These are phyloP conservation scores for Melieria crassipennis DNA, from an alignment of 2,888 invertebrate species.

Conservation along the genomic window DNA sequence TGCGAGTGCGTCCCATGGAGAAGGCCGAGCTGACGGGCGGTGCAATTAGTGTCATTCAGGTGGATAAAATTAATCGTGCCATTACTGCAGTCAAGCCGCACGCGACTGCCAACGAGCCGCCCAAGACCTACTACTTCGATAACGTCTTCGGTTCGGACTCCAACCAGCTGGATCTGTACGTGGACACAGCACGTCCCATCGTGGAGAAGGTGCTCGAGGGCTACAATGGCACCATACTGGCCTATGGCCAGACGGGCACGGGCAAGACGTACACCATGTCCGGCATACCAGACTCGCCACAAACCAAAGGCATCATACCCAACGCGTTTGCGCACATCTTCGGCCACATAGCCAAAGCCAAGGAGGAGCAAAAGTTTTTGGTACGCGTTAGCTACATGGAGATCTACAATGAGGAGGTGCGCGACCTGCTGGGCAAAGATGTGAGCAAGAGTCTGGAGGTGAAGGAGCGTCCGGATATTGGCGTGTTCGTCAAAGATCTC, in stretches of 20 bases:
- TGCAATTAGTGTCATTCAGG: slow-evolving; percentile 77
- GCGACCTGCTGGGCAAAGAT: slow-evolving; percentile 92
- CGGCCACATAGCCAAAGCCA: slow-evolving; percentile 94
- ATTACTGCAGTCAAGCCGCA: slow-evolving; percentile 82
- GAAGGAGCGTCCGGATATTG: slow-evolving; percentile 92
- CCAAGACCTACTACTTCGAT: slow-evolving; percentile 94
- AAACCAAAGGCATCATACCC: slow-evolving; percentile 95
- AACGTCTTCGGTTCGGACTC: slow-evolving; percentile 89
- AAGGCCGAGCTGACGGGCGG: slow-evolving; percentile 81
- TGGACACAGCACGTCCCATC: slow-evolving; percentile 94
- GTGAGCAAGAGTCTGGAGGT: slow-evolving; percentile 88
- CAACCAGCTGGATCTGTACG: slow-evolving; percentile 88
- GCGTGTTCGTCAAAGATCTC: slow-evolving; percentile 97
- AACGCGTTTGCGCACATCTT: slow-evolving; percentile 99
- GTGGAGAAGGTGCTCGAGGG: slow-evolving; percentile 96
- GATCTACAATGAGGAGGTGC: slow-evolving; percentile 98
- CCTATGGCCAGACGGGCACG: slow-evolving; percentile 93
- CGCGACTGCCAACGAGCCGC: slow-evolving; percentile 77
- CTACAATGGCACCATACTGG: slow-evolving; percentile 94
- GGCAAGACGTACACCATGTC: slow-evolving; percentile 99
- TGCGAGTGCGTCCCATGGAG: slow-evolving; percentile 93
- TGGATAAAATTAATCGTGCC: slow-evolving; percentile 80
- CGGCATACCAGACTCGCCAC: slow-evolving; percentile 86
- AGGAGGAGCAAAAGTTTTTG: slow-evolving; percentile 92
- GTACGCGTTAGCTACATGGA: slow-evolving; percentile 98